Evolutionary conservation across 2,888 invertebrate species (phyloP), one percentile per base, ranked within the genome.

Genomic region (Eupeodes luniger): DNA sequence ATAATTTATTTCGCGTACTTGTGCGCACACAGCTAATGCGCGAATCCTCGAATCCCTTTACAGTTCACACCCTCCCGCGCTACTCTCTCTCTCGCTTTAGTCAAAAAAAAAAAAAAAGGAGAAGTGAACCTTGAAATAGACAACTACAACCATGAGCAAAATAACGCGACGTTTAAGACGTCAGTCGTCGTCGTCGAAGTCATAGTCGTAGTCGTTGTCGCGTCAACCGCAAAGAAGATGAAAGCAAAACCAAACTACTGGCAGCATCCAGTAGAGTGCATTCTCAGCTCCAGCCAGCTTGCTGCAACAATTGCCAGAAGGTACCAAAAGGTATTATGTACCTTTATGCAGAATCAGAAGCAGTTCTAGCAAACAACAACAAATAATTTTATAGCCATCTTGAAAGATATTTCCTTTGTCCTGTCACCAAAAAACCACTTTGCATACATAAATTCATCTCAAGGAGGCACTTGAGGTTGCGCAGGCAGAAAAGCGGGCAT

Each of bases 371-470:
- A 75, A 81, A 88, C 85, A 81, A 88, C 88, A 88, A 85, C 88
- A 88, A 88, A 88, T 88, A 88, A 88, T 88, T 88, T 85, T 81
- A 88, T 78, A 81, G 75, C 81, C 88, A 88, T 81, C 85, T 78
- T 66, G 78, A 81, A 77, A 90, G 90, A 90, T 90, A 90, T 90
- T 90, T 89, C 90, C 86, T 90, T 90, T 90, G 90, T 90, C 87
- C 90, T 90, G 90, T 90, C 90, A 90, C 90, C 89, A 85, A 90
- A 90, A 91, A 90, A 90, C 90, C 92, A 91, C 90, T 92, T 92
- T 92, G 92, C 92, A 92, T 92, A 92, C 92, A 92, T 92, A 93
- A 92, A 92, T 92, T 92, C 92, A 92, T 92, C 92, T 92, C 88
- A 78, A 81, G 81, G 57, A 85, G 88, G 88, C 88, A 85, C 81